Evolutionary conservation across 2,797 vertebrate genomes (phyloP).

Genomic region (Lepilemur ruficaudatus): DNA sequence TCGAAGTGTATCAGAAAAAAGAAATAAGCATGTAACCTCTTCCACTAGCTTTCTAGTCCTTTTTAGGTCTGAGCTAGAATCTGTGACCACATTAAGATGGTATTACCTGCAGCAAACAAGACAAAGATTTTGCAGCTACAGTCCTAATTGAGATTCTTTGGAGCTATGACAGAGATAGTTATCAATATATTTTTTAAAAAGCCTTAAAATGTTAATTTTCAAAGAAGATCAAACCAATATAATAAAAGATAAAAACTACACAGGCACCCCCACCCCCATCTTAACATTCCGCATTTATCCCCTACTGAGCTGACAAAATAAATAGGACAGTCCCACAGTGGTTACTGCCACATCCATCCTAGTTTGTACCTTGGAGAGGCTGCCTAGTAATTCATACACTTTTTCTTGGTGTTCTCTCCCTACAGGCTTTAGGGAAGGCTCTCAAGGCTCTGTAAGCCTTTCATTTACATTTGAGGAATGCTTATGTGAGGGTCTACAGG

Average conservation of each 20-base stretch:
- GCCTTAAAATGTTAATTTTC: not conserved
- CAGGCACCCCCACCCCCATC: no score
- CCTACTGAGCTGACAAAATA: constrained; percentile 22
- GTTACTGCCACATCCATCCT: not conserved
- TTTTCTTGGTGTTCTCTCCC: not conserved
- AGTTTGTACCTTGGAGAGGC: not conserved
- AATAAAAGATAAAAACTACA: not conserved
- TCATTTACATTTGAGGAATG: not conserved
- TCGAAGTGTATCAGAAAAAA: constrained; percentile 10
- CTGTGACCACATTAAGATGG: not conserved
- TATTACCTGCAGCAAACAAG: not conserved
- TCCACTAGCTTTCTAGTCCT: not conserved
- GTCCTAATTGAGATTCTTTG: not conserved
- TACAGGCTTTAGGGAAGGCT: not conserved
- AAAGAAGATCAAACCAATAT: not conserved
- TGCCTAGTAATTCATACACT: not conserved
- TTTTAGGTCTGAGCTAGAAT: not conserved
- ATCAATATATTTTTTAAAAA: not conserved
- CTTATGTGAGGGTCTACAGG: not conserved
- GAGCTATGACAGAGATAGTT: not conserved
- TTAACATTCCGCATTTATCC: not conserved
- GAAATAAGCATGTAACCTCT: not conserved
- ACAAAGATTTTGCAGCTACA: not conserved
- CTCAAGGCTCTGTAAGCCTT: not conserved
- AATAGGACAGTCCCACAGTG: not conserved